These are phyloP conservation scores for Trachurus trachurus DNA, from an alignment of 2,797 vertebrate genomes.

Conservation along the genomic window DNA sequence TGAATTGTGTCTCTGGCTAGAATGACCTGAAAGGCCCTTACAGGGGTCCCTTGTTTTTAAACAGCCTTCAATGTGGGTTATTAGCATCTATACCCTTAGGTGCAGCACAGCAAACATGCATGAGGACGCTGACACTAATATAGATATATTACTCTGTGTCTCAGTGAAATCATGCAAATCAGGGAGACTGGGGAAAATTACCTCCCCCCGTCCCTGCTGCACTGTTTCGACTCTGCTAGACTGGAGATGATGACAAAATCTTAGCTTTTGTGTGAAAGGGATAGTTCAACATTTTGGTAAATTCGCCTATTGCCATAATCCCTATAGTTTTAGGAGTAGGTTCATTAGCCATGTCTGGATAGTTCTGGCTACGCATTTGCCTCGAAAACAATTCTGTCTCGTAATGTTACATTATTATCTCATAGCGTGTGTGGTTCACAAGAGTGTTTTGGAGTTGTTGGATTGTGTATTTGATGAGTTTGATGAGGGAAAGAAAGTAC, in stretches of 20 bases:
- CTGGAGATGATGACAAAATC: conserved; percentile 35
- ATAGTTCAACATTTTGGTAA: no score
- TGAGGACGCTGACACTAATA: conserved; percentile 73
- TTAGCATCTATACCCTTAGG: conserved; percentile 50
- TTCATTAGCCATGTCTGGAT: no score
- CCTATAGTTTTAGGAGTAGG: no score
- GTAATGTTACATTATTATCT: no score
- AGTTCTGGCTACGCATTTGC: no score
- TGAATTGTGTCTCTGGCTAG: conserved; percentile 46
- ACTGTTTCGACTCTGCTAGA: conserved; percentile 39
- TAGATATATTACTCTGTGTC: conserved; percentile 71
- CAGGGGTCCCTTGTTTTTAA: conserved; percentile 54
- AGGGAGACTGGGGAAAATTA: conserved; percentile 43
- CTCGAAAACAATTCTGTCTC: no score
- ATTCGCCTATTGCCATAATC: no score
- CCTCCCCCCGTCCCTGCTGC: conserved; percentile 22
- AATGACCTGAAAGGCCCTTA: conserved; percentile 42
- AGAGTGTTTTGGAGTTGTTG: no score
- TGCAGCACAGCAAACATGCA: conserved; percentile 54
- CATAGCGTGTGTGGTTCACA: no score
- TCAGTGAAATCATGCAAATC: conserved; percentile 64
- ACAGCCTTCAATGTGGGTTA: conserved; percentile 43
- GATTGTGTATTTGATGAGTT: no score
- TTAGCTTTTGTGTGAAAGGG: conserved; percentile 3
- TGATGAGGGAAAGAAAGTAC: no score